Evolutionary conservation across 1,140 invertebrate genomes (phyloP).

Genomic region (Campodea augens): DNA sequence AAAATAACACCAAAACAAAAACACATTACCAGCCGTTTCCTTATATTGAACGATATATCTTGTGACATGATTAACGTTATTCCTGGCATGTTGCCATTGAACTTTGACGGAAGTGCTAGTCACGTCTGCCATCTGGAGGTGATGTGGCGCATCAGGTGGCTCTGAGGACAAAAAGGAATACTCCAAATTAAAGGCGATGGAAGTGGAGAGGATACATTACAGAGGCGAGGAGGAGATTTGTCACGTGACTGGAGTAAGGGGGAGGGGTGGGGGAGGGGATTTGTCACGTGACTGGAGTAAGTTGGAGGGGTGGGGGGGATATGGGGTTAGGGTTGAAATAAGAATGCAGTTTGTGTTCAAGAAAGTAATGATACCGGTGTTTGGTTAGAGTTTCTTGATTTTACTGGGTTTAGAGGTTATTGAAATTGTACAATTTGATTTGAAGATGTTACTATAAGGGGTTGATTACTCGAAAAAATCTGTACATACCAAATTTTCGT

Average conservation of each 20-base stretch:
- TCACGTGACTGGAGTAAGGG: neutral
- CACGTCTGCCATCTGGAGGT: conserved; percentile 43
- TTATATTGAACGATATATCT: conserved; percentile 54
- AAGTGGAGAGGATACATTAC: conserved; percentile 1
- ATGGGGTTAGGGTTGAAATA: no score
- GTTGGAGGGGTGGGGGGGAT: no score
- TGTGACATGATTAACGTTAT: conserved; percentile 37
- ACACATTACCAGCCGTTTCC: conserved; percentile 13
- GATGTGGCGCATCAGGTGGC: conserved; percentile 45
- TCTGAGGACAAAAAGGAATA: conserved; percentile 26
- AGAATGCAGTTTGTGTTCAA: no score
- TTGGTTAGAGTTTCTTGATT: no score
- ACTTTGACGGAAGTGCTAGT: conserved; percentile 48
- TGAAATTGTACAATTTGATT: no score
- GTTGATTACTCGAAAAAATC: no score
- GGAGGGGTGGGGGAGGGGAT: neutral
- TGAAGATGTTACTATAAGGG: no score
- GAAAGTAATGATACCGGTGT: no score
- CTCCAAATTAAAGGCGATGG: neutral
- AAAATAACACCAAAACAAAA: neutral
- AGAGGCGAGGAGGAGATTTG: neutral
- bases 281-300: neutral
- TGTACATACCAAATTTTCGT: no score
- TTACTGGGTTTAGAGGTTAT: no score
- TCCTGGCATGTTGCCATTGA: conserved; percentile 38